Conservation (phyloP, 2,113 vertebrate species). For the Sorex araneus region DNA sequence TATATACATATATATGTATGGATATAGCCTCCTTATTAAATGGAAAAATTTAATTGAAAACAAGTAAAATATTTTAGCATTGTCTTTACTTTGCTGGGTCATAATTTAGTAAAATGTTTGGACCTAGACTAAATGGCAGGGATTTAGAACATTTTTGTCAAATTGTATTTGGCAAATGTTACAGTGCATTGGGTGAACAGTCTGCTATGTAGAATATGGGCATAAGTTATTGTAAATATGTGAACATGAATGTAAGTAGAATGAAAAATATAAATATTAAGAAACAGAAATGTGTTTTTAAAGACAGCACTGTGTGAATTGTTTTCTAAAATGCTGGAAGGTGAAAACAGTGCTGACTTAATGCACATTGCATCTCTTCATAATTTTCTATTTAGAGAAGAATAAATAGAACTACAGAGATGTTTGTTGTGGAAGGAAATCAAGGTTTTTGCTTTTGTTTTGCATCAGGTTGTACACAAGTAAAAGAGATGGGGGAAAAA, state of each 20-base stretch:
- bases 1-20: too few species aligned
- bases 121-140: background rate
- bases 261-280: slow-evolving; percentile 1
- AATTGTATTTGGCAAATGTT: background rate
- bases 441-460: background rate
- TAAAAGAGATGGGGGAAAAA: background rate
- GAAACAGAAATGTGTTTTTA: slow-evolving; percentile 2
- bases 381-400: background rate
- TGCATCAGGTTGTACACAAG: background rate
- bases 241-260: too few species aligned
- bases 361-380: background rate
- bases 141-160: slow-evolving; percentile 48
- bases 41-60: too few species aligned
- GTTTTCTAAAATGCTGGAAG: slow-evolving; percentile 56
- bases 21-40: background rate
- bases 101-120: slow-evolving; percentile 1
- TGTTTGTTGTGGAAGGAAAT: slow-evolving; percentile 1
- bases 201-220: slow-evolving; percentile 36
- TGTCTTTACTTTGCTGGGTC: too few species aligned
- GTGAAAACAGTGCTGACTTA: slow-evolving; percentile 1
- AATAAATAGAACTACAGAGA: background rate
- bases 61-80: background rate
- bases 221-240: slow-evolving; percentile 1
- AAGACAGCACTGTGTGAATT: background rate
- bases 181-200: background rate